Evolutionary conservation across 2,797 vertebrate species (phyloP), one percentile per base, ranked within the genome.

Genomic region (Gymnothorax reevesii): DNA sequence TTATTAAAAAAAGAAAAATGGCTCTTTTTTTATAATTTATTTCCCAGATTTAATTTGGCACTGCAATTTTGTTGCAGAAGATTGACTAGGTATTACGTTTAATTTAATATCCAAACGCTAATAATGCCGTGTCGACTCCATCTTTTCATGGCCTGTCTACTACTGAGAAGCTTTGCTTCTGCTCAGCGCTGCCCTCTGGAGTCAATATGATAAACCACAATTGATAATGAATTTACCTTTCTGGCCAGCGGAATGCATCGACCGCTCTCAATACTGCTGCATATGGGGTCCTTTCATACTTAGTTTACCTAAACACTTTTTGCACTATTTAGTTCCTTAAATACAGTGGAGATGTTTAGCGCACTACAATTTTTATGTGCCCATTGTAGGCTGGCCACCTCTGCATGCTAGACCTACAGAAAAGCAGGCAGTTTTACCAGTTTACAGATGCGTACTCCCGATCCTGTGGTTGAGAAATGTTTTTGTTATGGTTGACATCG

Each of bases 1-100:
- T 75, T 86, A 75, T 75, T 75, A 75, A 75, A 75, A 75, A 75
- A 75, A 79, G 42, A 79, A 54, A 79, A 54, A 52, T 79, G 17
- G 15, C 4, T 75, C 42, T 75, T 69, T 69, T n/a, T 27, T 7
- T 1, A 27, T 69, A 25, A 75, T 75, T 75, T 13, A 12, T 42
- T 75, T 75, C 5, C 71, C 9, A 8, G 12, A 15, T 75, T 79
- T 52, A 79, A 49, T 8, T 20, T 20, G 42, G 54, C 49, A 20
- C 17, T 2, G 1, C 33, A 8, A 33, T 33, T 75, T 75, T 9
- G 10, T 33, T 75, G 71, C 27, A 13, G 33, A 33, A 42, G 10
- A 15, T 75, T 12, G 71, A 75, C 25, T 15, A 42, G 33, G 69
- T 71, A 25, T 71, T 71, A 25, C n/a, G 10, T 71, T 71, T 71